These are phyloP conservation scores for Patella pellucida DNA, from an alignment of 2,888 invertebrate genomes.

Conservation along the genomic window DNA sequence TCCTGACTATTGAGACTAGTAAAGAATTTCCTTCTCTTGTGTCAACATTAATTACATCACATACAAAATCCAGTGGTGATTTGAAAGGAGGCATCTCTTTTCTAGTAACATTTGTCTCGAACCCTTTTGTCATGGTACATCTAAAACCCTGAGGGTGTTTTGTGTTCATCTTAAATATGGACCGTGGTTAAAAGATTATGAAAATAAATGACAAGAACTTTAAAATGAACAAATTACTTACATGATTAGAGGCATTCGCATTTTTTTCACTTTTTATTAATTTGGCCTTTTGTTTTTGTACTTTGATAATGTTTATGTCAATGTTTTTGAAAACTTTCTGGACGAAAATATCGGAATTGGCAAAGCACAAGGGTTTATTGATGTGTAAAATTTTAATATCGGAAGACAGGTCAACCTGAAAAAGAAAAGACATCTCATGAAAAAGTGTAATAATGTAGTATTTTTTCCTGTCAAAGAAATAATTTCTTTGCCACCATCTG, in stretches of 20 bases:
- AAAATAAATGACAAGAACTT: too few relatives aligned
- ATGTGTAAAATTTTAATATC: slow-evolving; percentile 46
- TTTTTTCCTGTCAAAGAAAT: background rate
- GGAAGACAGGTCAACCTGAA: slow-evolving; percentile 23
- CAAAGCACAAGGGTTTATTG: slow-evolving; percentile 71
- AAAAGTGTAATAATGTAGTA: background rate
- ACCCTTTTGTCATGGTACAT: too few relatives aligned
- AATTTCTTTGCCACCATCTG: background rate
- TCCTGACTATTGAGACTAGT: too few relatives aligned
- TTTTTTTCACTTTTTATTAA: background rate
- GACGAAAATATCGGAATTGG: slow-evolving; percentile 69
- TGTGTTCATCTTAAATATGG: too few relatives aligned
- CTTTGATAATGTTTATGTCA: slow-evolving; percentile 42
- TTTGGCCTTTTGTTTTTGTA: slow-evolving; percentile 24
- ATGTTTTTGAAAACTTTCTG: slow-evolving; percentile 53
- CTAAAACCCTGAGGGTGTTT: too few relatives aligned
- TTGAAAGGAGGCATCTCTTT: too few relatives aligned
- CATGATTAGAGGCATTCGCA: background rate
- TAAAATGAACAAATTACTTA: background rate
- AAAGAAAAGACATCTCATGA: slow-evolving; percentile 57
- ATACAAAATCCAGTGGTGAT: too few relatives aligned
- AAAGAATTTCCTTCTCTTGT: too few relatives aligned
- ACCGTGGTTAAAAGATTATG: too few relatives aligned
- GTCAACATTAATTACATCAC: too few relatives aligned
- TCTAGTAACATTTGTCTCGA: too few relatives aligned